Conservation (phyloP, 2,113 vertebrate species). For the Acrocephalus arundinaceus region DNA sequence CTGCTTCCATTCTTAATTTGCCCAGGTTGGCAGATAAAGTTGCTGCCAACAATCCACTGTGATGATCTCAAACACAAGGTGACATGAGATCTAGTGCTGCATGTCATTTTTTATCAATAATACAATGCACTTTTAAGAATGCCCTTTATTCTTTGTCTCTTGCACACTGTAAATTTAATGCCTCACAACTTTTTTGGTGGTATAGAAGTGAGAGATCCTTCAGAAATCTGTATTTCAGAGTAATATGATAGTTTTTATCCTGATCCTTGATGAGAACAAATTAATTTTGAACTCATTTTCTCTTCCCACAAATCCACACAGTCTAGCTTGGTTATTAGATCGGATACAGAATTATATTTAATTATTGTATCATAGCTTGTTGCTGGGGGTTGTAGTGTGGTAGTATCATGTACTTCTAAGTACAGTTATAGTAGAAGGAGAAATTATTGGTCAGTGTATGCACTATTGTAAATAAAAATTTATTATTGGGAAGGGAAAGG, state of each 20-base stretch:
- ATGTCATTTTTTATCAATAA: background rate
- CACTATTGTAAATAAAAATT: background rate
- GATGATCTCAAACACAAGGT: background rate
- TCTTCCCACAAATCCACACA: background rate
- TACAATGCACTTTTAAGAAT: background rate
- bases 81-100: background rate
- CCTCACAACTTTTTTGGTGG: background rate
- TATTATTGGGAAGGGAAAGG: background rate
- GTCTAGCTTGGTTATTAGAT: background rate
- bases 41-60: background rate
- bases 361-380: background rate
- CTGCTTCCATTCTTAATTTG: background rate
- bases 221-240: background rate
- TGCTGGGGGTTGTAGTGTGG: rapidly evolving
- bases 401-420: background rate
- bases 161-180: background rate
- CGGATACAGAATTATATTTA: background rate
- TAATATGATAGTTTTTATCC: background rate
- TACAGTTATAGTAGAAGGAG: background rate
- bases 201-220: background rate
- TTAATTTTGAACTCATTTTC: background rate
- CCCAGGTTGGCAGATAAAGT: background rate
- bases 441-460: background rate
- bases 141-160: background rate
- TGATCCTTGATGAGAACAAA: background rate